Evolutionary conservation across 35 echinoderm and acorn worm genomes (phyloP), one percentile per base, ranked within the genome.

Genomic region (Diadema setosum): DNA sequence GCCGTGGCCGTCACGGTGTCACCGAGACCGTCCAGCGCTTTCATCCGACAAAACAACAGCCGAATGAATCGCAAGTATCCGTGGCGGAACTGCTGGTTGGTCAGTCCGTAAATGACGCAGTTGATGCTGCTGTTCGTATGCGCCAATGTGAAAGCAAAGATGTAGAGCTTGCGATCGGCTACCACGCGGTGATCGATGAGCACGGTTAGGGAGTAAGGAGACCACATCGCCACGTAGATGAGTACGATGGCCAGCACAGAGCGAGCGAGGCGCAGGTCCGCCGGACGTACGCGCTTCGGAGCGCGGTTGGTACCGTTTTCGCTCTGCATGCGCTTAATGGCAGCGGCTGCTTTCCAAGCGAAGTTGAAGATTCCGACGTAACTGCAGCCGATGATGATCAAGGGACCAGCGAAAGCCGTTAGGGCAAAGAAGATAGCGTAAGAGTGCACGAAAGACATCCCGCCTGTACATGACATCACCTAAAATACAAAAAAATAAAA

Each of bases 201-300:
- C 33, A 97, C 94, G 78, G 80, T 86, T 5, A 92, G 45, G 2
- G 86, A 82, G 82, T 96, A 91, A 2, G 94, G 94, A 7, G 90
- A 70, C 94, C 94, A 96, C 90, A 92, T 92, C 0, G 87, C 42
- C 37, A 96, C 45, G 82, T 93, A 96, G 9, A 96, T 91, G 9
- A 96, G 34, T 23, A 92, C 67, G 39, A 96, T 89, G 18, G 80
- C 83, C n/a, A 96, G 58, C 12, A 96, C 85, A 14, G 94, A 85
- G 35, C 83, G 87, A 12, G 92, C 76, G 5, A 96, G 86, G 16
- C 81, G 63, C n/a, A 88, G 36, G 60, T 96, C 94, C 7, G 70
- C 39, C 33, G 70, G 70, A 7, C 70, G 70, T 8, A 40, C 70
- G 33, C 33, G 33, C 12, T 35, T 9, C 36, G n/a, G n/a, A n/a